Evolutionary conservation across 2,888 invertebrate genomes (phyloP).

Genomic region (Tenthredo mesomela): DNA sequence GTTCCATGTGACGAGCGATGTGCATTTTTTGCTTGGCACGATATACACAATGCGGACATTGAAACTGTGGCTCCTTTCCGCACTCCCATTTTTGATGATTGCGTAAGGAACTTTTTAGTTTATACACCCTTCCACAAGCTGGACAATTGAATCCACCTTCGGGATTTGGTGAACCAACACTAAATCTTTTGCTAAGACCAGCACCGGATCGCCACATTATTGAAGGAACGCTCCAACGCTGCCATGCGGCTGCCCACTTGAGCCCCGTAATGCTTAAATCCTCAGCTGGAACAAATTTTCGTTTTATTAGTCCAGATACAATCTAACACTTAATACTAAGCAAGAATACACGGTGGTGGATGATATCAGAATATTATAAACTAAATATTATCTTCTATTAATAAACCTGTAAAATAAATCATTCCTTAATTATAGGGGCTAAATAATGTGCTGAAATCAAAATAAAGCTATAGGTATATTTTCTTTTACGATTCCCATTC

Average conservation of each 20-base stretch:
- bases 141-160: slow-evolving; percentile 87
- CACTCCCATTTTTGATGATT: slow-evolving; percentile 78
- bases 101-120: slow-evolving; percentile 87
- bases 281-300: slow-evolving; percentile 80
- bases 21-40: slow-evolving; percentile 78
- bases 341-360: slow-evolving; percentile 2
- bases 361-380: slow-evolving; percentile 22
- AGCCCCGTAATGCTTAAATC: slow-evolving; percentile 88
- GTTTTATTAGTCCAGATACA: slow-evolving; percentile 48
- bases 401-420: slow-evolving; percentile 42
- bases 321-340: slow-evolving; percentile 41
- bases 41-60: slow-evolving; percentile 77
- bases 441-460: slow-evolving; percentile 32
- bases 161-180: slow-evolving; percentile 67
- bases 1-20: slow-evolving; percentile 78
- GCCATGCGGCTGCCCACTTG: slow-evolving; percentile 85
- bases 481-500: slow-evolving; percentile 31
- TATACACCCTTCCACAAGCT: slow-evolving; percentile 92
- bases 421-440: slow-evolving; percentile 13
- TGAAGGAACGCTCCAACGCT: slow-evolving; percentile 76
- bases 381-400: slow-evolving; percentile 15
- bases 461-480: slow-evolving; percentile 32
- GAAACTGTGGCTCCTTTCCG: slow-evolving; percentile 78
- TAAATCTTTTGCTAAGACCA: slow-evolving; percentile 72
- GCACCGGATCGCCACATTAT: slow-evolving; percentile 76